phyloP scores from a whole-genome alignment of 2,797 vertebrate species.

The Pseudochaenichthys georgianus region DNA sequence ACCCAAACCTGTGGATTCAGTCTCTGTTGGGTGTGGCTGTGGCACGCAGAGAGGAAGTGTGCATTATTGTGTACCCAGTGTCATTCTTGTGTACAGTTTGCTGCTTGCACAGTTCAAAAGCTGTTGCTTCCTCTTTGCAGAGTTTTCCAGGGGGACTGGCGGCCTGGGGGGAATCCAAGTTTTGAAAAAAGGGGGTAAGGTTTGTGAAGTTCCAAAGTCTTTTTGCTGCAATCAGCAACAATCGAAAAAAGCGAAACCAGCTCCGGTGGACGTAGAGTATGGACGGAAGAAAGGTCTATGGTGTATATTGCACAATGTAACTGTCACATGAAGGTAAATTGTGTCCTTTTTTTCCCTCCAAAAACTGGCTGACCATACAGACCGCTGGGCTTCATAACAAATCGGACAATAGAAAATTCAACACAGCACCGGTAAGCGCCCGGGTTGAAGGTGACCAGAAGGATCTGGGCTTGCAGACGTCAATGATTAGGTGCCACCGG shows the following conservation, averaged over 20 bases:
- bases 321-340: constrained; percentile 75
- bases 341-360: constrained; percentile 48
- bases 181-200: constrained; percentile 54
- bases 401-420: constrained; percentile 58
- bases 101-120: constrained; percentile 61
- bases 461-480: constrained; percentile 64
- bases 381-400: constrained; percentile 62
- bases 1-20: constrained; percentile 71
- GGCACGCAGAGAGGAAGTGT: constrained; percentile 76
- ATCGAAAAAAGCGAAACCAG: constrained; percentile 54
- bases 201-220: constrained; percentile 77
- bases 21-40: constrained; percentile 78
- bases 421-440: constrained; percentile 69
- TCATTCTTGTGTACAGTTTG: constrained; percentile 56
- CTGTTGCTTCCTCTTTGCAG: constrained; percentile 75
- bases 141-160: constrained; percentile 62
- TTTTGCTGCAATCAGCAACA: constrained; percentile 70
- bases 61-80: constrained; percentile 52
- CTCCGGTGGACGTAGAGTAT: constrained; percentile 65
- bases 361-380: constrained; percentile 61
- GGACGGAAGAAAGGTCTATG: constrained; percentile 83
- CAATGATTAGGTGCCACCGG: constrained; percentile 73
- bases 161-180: constrained; percentile 73
- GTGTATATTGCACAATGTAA: constrained; percentile 86
- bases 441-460: constrained; percentile 69